Evolutionary conservation across 1,140 invertebrate species (phyloP).

Genomic region (Temnothorax curvispinosus): DNA sequence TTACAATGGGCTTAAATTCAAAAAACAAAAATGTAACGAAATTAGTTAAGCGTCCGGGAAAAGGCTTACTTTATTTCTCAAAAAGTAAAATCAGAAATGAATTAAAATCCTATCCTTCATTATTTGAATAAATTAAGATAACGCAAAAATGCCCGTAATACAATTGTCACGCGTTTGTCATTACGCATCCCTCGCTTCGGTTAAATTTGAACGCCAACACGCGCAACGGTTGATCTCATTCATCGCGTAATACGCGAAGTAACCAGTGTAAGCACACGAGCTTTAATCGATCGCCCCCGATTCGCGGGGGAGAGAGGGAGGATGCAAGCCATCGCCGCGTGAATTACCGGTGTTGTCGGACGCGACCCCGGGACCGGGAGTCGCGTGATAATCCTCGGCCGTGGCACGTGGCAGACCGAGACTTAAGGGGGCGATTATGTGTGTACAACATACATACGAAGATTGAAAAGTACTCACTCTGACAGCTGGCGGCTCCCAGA

Average conservation of each 20-base stretch:
- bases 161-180: background rate
- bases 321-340: slow-evolving; percentile 8
- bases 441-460: background rate
- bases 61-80: no score
- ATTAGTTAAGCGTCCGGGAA: no score
- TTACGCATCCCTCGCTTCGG: background rate
- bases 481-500: slow-evolving; percentile 51
- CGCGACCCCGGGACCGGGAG: background rate
- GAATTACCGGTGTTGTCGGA: background rate
- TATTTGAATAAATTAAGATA: no score
- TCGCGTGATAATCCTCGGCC: background rate
- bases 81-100: no score
- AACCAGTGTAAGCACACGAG: background rate
- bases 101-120: no score
- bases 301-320: background rate
- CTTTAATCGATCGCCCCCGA: slow-evolving; percentile 39
- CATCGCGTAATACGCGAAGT: background rate
- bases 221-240: slow-evolving; percentile 6
- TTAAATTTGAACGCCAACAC: background rate
- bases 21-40: no score
- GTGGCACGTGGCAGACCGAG: slow-evolving; percentile 19
- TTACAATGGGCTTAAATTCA: no score
- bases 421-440: background rate
- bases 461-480: slow-evolving; percentile 59
- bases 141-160: background rate